These are phyloP conservation scores for Eptatretus atami DNA, from an alignment of 2,797 vertebrate species.

Conservation along the genomic window DNA sequence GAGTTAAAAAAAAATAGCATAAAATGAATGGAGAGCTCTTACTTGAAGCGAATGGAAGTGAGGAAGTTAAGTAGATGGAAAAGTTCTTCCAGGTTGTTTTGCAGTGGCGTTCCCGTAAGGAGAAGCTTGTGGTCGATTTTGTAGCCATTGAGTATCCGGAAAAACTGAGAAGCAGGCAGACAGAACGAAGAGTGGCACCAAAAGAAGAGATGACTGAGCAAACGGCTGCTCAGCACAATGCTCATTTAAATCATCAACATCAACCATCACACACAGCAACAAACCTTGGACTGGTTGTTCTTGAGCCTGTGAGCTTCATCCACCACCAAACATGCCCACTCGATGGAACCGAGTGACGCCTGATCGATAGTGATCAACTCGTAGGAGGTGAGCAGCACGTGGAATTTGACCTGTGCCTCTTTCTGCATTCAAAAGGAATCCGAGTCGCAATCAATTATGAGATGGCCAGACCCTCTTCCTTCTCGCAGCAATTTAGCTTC, in stretches of 20 bases:
- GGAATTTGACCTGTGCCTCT: slow-evolving; percentile 83
- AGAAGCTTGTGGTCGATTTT: slow-evolving; percentile 96
- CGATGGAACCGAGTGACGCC: slow-evolving; percentile 61
- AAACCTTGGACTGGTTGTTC: slow-evolving; percentile 95
- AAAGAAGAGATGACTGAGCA: no score
- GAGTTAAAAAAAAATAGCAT: slow-evolving; percentile 1
- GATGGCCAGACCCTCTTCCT: no score
- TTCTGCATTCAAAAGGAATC: slow-evolving; percentile 22
- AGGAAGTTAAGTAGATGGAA: slow-evolving; percentile 96
- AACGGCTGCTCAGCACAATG: no score
- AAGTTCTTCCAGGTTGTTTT: slow-evolving; percentile 92
- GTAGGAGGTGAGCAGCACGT: slow-evolving; percentile 72
- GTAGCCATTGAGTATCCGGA: slow-evolving; percentile 79
- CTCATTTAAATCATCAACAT: no score
- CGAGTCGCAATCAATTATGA: no score
- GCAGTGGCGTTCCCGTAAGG: slow-evolving; percentile 74
- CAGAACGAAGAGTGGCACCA: no score
- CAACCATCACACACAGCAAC: slow-evolving; percentile 1
- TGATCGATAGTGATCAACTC: slow-evolving; percentile 96
- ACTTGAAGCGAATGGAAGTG: slow-evolving; percentile 90
- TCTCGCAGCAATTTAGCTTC: no score
- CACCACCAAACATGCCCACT: slow-evolving; percentile 84
- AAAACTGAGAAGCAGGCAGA: slow-evolving; percentile 28
- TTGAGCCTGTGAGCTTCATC: slow-evolving; percentile 89
- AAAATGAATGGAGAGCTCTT: slow-evolving; percentile 12